These are phyloP conservation scores for Sterrhoptilus dennistouni DNA, from an alignment of 2,113 vertebrate genomes.

Conservation along the genomic window DNA sequence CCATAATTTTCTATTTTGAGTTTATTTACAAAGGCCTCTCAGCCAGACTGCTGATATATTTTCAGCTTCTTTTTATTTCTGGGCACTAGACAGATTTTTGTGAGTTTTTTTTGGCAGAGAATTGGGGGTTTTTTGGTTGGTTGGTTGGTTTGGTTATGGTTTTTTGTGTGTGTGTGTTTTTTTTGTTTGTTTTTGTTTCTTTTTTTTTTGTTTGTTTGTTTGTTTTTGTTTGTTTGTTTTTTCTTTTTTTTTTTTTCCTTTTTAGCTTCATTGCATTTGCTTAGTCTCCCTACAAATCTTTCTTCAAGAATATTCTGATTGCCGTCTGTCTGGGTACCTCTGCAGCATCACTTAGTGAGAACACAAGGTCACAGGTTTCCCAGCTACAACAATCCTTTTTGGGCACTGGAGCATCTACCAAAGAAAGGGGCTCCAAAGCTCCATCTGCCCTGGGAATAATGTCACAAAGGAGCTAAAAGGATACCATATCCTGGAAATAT, in stretches of 20 bases:
- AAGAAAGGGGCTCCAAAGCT: background rate
- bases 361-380: background rate
- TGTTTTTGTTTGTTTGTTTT: no score
- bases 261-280: background rate
- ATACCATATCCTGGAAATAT: background rate
- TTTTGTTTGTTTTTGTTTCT: no score
- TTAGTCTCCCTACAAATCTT: background rate
- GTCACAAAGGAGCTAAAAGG: background rate
- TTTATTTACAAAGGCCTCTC: background rate
- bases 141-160: no score
- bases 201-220: background rate
- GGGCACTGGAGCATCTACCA: background rate
- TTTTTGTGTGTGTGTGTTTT: no score
- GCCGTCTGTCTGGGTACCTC: background rate
- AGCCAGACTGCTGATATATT: background rate
- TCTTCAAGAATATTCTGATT: background rate
- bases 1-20: background rate
- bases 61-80: background rate
- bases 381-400: background rate
- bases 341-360: background rate
- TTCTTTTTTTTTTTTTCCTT: background rate
- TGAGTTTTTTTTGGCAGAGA: rapidly evolving
- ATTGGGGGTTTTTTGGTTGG: no score
- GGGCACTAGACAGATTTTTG: background rate
- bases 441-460: background rate